phyloP scores from a whole-genome alignment of 2,888 invertebrate species.

The Sclerodermus sp. region DNA sequence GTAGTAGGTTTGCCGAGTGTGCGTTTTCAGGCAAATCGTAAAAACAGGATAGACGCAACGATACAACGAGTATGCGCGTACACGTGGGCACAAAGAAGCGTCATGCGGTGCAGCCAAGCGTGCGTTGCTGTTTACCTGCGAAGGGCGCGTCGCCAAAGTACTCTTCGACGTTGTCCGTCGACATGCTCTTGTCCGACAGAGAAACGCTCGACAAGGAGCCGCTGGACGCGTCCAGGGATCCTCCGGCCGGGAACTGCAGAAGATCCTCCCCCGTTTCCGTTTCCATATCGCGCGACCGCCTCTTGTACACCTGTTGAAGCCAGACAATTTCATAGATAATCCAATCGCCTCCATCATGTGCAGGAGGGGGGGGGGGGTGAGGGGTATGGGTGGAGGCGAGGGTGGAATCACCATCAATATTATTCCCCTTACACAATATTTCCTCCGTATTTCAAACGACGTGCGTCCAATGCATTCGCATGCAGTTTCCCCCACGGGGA shows the following conservation, averaged over 20 bases:
- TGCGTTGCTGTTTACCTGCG: conserved; percentile 70
- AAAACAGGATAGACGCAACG: conserved; percentile 49
- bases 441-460: no score
- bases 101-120: conserved; percentile 59
- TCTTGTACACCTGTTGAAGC: conserved; percentile 73
- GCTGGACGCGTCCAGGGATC: conserved; percentile 64
- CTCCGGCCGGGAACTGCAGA: conserved; percentile 60
- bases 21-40: no score
- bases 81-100: conserved; percentile 54
- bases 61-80: conserved; percentile 54
- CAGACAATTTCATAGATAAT: not conserved
- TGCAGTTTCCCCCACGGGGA: no score
- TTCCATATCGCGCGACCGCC: conserved; percentile 82
- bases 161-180: conserved; percentile 83
- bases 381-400: no score
- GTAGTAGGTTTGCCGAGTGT: no score
- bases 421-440: no score
- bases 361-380: no score
- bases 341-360: no score
- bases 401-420: no score
- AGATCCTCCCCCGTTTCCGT: conserved; percentile 73
- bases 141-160: conserved; percentile 84
- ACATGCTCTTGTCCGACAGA: conserved; percentile 74
- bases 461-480: no score
- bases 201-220: conserved; percentile 76